These are phyloP conservation scores for Hesperia comma DNA, from an alignment of 2,888 invertebrate genomes.

Conservation along the genomic window DNA sequence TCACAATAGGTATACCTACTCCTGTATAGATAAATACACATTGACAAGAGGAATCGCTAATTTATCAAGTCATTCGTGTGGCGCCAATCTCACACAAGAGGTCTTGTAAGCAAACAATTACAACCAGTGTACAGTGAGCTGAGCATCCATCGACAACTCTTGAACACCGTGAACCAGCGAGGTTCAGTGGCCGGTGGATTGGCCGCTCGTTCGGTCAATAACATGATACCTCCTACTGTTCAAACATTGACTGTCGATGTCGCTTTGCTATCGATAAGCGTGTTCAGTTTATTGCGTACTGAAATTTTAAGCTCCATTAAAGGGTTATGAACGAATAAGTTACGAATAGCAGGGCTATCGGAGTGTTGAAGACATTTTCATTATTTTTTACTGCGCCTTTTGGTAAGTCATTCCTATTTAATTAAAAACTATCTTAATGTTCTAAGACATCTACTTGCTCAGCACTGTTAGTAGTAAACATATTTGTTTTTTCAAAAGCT, in stretches of 20 bases:
- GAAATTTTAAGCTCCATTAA: neutral
- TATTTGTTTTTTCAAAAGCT: no score
- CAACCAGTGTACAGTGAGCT: neutral
- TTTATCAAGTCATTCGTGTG: neutral
- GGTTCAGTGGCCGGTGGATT: conserved; percentile 32
- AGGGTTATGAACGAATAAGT: no score
- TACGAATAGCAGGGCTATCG: no score
- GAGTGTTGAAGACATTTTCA: no score
- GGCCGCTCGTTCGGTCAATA: conserved; percentile 26
- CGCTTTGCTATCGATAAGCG: conserved; percentile 6
- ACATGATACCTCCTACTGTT: conserved; percentile 25
- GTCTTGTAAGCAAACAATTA: neutral
- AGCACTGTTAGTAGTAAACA: no score
- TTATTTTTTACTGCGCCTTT: no score
- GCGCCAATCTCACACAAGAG: neutral
- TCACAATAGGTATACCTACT: no score
- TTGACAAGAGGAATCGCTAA: no score
- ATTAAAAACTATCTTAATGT: no score
- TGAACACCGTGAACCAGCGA: conserved; percentile 27
- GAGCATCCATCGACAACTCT: conserved; percentile 30
- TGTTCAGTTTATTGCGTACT: neutral
- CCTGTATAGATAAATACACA: no score
- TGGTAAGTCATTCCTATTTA: no score
- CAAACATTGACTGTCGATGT: conserved; percentile 25
- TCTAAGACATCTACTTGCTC: no score